These are phyloP conservation scores for Parazoanthus darwini DNA, from an alignment of 92 coral and sea anemone genomes.

Conservation along the genomic window DNA sequence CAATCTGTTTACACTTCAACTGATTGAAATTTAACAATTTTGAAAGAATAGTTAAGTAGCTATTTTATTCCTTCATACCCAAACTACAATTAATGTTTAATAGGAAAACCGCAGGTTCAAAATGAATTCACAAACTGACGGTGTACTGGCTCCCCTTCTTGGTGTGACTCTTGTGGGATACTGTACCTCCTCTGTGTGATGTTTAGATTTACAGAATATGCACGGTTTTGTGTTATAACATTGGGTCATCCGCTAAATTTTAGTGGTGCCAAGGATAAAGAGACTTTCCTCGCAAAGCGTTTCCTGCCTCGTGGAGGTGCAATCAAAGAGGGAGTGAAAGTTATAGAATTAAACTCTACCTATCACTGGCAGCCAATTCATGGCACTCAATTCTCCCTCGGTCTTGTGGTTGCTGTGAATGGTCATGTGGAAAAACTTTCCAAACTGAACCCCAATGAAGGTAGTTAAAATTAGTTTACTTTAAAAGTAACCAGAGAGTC, in stretches of 20 bases:
- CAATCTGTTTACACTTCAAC: too few relatives aligned
- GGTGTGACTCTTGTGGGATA: too few relatives aligned
- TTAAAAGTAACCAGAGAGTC: too few relatives aligned
- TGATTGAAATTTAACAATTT: too few relatives aligned
- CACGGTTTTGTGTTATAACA: neutral
- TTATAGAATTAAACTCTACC: slow-evolving; percentile 40
- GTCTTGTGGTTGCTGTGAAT: slow-evolving; percentile 49
- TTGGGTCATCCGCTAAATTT: neutral
- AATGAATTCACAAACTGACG: too few relatives aligned
- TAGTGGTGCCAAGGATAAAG: slow-evolving; percentile 49
- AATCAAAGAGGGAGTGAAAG: slow-evolving; percentile 49
- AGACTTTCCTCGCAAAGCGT: slow-evolving; percentile 56
- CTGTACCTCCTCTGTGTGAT: too few relatives aligned
- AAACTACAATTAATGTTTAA: too few relatives aligned
- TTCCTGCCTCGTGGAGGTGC: slow-evolving; percentile 57
- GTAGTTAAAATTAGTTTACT: neutral
- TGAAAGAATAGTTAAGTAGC: too few relatives aligned
- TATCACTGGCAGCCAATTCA: slow-evolving; percentile 55
- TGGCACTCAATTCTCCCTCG: slow-evolving; percentile 51
- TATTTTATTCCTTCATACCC: too few relatives aligned
- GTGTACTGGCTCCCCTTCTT: too few relatives aligned
- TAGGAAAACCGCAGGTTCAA: too few relatives aligned
- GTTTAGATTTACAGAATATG: too few relatives aligned
- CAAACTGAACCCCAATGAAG: slow-evolving; percentile 8
- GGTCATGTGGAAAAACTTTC: slow-evolving; percentile 33